These are phyloP conservation scores for Heterodera filipjevi DNA, from an alignment of 2,888 invertebrate genomes.

Conservation along the genomic window DNA sequence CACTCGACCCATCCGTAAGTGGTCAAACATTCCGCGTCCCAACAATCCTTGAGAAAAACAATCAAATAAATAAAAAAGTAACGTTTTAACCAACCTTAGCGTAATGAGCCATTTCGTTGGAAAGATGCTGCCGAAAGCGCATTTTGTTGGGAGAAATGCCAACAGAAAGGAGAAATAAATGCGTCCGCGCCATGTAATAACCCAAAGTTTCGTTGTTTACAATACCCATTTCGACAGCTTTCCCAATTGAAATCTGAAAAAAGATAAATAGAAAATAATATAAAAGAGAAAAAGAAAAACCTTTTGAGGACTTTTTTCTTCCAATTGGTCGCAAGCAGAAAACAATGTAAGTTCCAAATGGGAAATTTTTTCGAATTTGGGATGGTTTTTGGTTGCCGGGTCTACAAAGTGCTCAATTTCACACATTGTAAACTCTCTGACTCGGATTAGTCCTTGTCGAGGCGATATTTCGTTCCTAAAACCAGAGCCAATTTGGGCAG, in stretches of 20 bases:
- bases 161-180: slow-evolving; percentile 78
- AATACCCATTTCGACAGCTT: slow-evolving; percentile 80
- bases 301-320: slow-evolving; percentile 82
- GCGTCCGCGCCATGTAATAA: slow-evolving; percentile 95
- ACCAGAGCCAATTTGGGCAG: slow-evolving; percentile 96
- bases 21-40: slow-evolving; percentile 97
- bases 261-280: background rate
- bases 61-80: background rate
- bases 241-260: slow-evolving; percentile 76
- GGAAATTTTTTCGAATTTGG: slow-evolving; percentile 79
- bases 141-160: slow-evolving; percentile 84
- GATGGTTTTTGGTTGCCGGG: slow-evolving; percentile 82
- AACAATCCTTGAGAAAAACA: slow-evolving; percentile 79
- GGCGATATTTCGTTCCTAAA: slow-evolving; percentile 99
- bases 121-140: slow-evolving; percentile 96
- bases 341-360: slow-evolving; percentile 81
- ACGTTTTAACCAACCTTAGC: slow-evolving; percentile 69
- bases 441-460: slow-evolving; percentile 69
- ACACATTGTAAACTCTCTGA: slow-evolving; percentile 93
- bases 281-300: background rate
- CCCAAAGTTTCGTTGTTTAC: slow-evolving; percentile 96
- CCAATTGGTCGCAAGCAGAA: slow-evolving; percentile 95
- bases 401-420: slow-evolving; percentile 99
- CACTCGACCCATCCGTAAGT: slow-evolving; percentile 98
- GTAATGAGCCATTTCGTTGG: slow-evolving; percentile 99